Percentiles rank a stretch among this genome's conserved stretches.
phyloP scores from a whole-genome alignment of 1,140 invertebrate genomes.

The Drosophila trapezifrons region DNA sequence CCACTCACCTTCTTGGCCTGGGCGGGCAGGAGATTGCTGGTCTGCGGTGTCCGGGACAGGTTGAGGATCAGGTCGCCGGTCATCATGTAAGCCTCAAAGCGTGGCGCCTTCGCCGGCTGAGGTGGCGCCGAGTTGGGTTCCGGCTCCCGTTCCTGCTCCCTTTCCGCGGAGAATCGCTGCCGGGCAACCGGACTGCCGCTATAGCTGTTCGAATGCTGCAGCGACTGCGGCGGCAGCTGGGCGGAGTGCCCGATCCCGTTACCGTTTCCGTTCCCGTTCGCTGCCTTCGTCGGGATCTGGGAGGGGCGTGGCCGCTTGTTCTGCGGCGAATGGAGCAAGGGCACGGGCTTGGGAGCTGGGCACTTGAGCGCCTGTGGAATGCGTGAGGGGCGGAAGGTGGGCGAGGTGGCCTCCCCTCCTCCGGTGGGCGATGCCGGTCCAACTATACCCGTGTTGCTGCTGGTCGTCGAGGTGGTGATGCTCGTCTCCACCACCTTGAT shows the following conservation, averaged over 20 bases:
- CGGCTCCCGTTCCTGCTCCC: constrained; percentile 52
- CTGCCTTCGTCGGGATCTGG: constrained; percentile 84
- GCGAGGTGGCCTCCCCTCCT: constrained; percentile 66
- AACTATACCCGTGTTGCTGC: constrained; percentile 38
- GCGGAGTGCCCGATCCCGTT: constrained; percentile 20
- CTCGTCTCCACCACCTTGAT: constrained; percentile 75
- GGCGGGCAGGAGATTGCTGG: constrained; percentile 86
- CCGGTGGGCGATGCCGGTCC: constrained; percentile 48
- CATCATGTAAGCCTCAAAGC: constrained; percentile 98
- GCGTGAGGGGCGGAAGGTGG: constrained; percentile 80
- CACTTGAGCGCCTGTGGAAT: constrained; percentile 81
- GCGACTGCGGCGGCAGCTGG: constrained; percentile 37
- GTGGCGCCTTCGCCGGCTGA: constrained; percentile 84
- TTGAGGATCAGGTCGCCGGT: constrained; percentile 98
- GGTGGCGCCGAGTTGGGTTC: constrained; percentile 80
- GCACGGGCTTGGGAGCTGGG: constrained; percentile 62
- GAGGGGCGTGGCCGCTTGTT: constrained; percentile 75
- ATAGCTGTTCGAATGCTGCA: constrained; percentile 80
- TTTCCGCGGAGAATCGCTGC: constrained; percentile 43
- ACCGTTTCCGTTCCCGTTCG: constrained; percentile 49
- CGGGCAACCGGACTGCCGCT: constrained; percentile 68
- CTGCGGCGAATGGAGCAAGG: constrained; percentile 76
- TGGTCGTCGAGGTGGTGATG: constrained; percentile 56
- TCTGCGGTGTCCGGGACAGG: constrained; percentile 91
- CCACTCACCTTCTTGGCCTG: constrained; percentile 87